Conservation (phyloP, 2,888 invertebrate genomes). For the Danaus chrysippus region DNA sequence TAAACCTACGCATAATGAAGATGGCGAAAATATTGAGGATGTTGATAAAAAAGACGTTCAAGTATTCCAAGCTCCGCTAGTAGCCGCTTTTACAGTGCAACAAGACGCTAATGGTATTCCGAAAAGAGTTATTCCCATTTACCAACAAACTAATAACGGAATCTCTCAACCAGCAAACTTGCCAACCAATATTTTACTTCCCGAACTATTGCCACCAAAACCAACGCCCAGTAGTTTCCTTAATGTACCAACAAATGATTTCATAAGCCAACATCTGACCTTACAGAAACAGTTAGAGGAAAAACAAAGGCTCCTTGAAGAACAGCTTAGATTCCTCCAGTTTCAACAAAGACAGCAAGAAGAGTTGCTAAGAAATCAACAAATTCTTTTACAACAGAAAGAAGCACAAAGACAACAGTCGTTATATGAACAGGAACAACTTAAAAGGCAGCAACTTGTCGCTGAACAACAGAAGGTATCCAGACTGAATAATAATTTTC, state of each 20-base stretch:
- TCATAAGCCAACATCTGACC: slow-evolving; percentile 58
- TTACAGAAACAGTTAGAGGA: slow-evolving; percentile 78
- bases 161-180: slow-evolving; percentile 42
- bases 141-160: slow-evolving; percentile 66
- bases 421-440: slow-evolving; percentile 47
- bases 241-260: slow-evolving; percentile 45
- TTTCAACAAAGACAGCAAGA: slow-evolving; percentile 85
- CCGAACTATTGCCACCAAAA: slow-evolving; percentile 37
- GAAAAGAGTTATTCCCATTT: slow-evolving; percentile 87
- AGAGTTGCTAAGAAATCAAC: slow-evolving; percentile 82
- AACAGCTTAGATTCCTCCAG: slow-evolving; percentile 83
- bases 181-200: slow-evolving; percentile 12
- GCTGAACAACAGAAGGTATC: slow-evolving; percentile 56
- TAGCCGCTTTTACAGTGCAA: slow-evolving; percentile 92
- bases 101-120: slow-evolving; percentile 89
- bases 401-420: slow-evolving; percentile 59
- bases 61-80: slow-evolving; percentile 88
- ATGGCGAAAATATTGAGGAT: slow-evolving; percentile 83
- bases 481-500: slow-evolving; percentile 53
- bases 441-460: slow-evolving; percentile 49
- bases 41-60: slow-evolving; percentile 85
- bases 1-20: slow-evolving; percentile 83
- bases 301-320: slow-evolving; percentile 84
- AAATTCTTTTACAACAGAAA: slow-evolving; percentile 75
- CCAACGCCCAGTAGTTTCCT: slow-evolving; percentile 35